These are phyloP conservation scores for Folsomia candida DNA, from an alignment of 2,888 invertebrate genomes.

Conservation along the genomic window DNA sequence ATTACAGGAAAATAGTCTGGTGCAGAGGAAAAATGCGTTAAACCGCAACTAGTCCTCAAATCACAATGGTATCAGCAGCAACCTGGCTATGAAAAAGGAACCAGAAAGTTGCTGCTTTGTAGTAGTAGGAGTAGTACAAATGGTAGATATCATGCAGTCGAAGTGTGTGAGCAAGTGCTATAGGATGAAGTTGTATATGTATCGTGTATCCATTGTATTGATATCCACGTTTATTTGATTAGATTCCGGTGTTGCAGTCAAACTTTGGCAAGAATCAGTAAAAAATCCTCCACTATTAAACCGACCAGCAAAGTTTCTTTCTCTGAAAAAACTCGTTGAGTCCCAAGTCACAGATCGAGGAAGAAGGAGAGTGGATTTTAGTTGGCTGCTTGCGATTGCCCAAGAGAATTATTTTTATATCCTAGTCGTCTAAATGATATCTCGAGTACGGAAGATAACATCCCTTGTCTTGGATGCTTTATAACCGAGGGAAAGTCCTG, in stretches of 20 bases:
- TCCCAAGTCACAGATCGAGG: neutral
- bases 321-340: neutral
- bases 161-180: no score
- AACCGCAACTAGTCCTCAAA: neutral
- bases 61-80: no score
- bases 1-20: neutral
- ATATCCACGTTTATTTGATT: neutral
- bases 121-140: no score
- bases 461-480: neutral
- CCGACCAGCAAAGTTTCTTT: neutral
- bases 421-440: neutral
- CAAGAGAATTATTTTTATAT: neutral
- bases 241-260: neutral
- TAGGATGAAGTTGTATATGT: no score
- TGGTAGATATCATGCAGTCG: no score
- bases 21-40: neutral
- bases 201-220: neutral
- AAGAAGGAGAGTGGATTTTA: neutral
- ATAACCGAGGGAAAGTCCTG: neutral
- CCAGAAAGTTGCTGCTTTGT: no score
- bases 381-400: neutral
- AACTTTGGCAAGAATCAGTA: neutral
- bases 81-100: no score
- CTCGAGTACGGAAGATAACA: neutral
- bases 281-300: neutral